Evolutionary conservation across 1,140 invertebrate species (phyloP).

Genomic region (Ips nitidus): DNA sequence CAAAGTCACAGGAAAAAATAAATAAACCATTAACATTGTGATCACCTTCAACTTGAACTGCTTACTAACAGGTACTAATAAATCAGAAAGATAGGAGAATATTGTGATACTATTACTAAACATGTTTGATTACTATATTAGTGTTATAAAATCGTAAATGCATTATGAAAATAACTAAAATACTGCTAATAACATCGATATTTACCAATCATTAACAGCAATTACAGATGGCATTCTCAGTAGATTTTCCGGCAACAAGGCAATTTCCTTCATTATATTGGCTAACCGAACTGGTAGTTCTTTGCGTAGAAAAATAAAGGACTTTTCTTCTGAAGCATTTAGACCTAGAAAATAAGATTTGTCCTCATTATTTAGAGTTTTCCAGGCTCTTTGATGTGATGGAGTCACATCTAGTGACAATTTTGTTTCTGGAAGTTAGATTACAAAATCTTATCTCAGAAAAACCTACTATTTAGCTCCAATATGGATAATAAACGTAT

Average conservation of each 20-base stretch:
- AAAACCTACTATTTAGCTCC: too few relatives aligned
- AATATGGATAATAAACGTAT: too few relatives aligned
- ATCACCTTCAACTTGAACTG: background rate
- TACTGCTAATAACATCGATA: background rate
- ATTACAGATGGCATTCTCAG: slow-evolving; percentile 86
- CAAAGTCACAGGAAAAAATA: too few relatives aligned
- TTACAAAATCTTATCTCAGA: background rate
- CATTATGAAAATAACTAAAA: too few relatives aligned
- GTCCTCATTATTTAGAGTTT: background rate
- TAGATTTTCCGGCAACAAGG: slow-evolving; percentile 86
- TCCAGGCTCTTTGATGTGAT: too few relatives aligned
- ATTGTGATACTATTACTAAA: too few relatives aligned
- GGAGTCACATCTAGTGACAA: background rate
- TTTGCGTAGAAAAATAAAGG: slow-evolving; percentile 91
- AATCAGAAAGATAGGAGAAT: too few relatives aligned
- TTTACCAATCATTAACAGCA: slow-evolving; percentile 78
- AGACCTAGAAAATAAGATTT: slow-evolving; percentile 68
- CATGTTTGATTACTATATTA: too few relatives aligned
- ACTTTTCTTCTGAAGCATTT: slow-evolving; percentile 86
- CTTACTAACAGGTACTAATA: too few relatives aligned
- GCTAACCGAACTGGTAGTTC: slow-evolving; percentile 93
- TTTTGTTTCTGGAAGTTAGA: background rate
- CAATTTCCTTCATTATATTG: slow-evolving; percentile 99
- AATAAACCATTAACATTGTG: background rate
- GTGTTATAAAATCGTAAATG: too few relatives aligned